These are phyloP conservation scores for Lasioglossum marginatum DNA, from an alignment of 2,888 invertebrate species.

Conservation along the genomic window DNA sequence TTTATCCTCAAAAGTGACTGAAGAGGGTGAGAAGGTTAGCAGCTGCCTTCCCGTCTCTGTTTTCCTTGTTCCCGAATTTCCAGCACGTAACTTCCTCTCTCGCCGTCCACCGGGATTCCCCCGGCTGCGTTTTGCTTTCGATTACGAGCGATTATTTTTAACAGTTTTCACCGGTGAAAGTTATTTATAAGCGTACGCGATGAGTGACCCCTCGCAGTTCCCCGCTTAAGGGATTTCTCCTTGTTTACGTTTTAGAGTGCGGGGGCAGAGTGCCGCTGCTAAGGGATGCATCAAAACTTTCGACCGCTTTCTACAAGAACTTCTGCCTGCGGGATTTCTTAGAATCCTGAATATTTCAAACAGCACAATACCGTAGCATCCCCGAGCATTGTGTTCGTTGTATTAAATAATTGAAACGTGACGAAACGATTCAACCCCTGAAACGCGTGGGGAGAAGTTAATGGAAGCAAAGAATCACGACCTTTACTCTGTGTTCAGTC, in stretches of 20 bases:
- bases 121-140: conserved; percentile 34
- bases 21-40: conserved; percentile 41
- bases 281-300: conserved; percentile 27
- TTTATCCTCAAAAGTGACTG: conserved; percentile 33
- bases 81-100: conserved; percentile 49
- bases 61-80: conserved; percentile 45
- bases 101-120: conserved; percentile 13
- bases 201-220: conserved; percentile 35
- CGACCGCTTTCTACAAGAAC: background rate
- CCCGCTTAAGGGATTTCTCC: conserved; percentile 13
- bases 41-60: conserved; percentile 46
- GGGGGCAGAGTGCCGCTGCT: background rate
- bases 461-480: no score
- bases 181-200: conserved; percentile 45
- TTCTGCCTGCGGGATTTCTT: conserved; percentile 15
- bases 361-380: background rate
- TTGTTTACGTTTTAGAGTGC: conserved; percentile 26
- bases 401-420: background rate
- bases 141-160: conserved; percentile 56
- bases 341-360: background rate
- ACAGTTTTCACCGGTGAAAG: conserved; percentile 45
- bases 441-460: background rate
- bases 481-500: no score
- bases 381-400: background rate
- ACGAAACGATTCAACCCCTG: background rate